phyloP scores from a whole-genome alignment of 2,113 vertebrate species.

The Thamnaconus septentrionalis region DNA sequence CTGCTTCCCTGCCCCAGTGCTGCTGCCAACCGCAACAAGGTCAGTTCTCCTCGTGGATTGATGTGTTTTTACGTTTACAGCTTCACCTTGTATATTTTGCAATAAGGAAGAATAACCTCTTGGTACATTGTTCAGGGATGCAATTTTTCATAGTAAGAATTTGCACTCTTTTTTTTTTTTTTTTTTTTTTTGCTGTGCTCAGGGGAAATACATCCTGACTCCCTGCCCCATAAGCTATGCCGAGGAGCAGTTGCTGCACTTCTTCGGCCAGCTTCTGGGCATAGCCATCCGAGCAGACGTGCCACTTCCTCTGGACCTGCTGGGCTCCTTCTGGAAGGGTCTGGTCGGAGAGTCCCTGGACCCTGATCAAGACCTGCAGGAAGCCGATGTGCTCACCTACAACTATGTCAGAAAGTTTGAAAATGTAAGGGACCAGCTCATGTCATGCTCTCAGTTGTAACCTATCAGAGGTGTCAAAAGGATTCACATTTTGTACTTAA shows the following conservation, averaged over 20 bases:
- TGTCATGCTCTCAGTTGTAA: too few relatives aligned
- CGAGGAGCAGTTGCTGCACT: conserved; percentile 95
- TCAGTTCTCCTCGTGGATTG: conserved; percentile 42
- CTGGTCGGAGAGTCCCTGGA: conserved; percentile 89
- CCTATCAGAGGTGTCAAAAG: neutral
- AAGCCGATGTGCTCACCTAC: conserved; percentile 93
- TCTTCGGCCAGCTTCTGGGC: conserved; percentile 93
- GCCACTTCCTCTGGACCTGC: conserved; percentile 92
- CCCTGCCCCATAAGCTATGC: conserved; percentile 92
- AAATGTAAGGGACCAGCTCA: conserved; percentile 72
- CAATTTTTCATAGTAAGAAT: neutral
- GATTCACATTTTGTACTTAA: neutral
- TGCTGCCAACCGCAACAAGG: conserved; percentile 96
- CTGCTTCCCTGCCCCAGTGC: conserved; percentile 93
- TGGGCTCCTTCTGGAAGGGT: conserved; percentile 96
- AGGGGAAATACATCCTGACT: conserved; percentile 95
- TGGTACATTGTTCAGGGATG: neutral
- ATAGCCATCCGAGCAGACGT: conserved; percentile 94
- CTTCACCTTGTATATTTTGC: neutral
- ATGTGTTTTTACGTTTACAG: neutral
- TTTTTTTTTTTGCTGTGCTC: neutral
- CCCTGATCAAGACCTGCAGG: conserved; percentile 88
- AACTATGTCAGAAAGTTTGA: conserved; percentile 95
- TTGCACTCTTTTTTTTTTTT: neutral
- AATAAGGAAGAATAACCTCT: too few relatives aligned